These are phyloP conservation scores for Scomber colias DNA, from an alignment of 2,113 vertebrate genomes.

Conservation along the genomic window DNA sequence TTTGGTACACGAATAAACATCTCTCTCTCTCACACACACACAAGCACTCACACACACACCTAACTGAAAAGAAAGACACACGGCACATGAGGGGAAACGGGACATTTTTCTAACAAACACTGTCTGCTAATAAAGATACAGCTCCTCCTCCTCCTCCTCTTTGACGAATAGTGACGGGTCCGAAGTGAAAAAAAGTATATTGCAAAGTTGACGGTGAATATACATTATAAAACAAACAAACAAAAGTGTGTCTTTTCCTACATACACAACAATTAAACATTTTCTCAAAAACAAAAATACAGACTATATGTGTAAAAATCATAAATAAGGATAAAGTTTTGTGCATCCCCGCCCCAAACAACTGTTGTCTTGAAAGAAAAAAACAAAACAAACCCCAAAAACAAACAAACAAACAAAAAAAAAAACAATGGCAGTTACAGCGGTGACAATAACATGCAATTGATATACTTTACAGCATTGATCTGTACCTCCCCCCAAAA, in stretches of 20 bases:
- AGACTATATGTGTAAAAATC: constrained; percentile 81
- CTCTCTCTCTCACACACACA: constrained; percentile 17
- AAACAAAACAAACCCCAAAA: constrained; percentile 13
- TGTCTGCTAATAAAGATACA: constrained; percentile 61
- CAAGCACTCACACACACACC: constrained; percentile 33
- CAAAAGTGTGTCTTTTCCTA: constrained; percentile 79
- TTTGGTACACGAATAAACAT: constrained; percentile 76
- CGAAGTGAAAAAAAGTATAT: constrained; percentile 66
- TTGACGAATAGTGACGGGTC: constrained; percentile 48
- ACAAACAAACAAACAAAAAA: constrained; percentile 30
- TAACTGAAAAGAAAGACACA: constrained; percentile 56
- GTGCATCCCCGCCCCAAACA: constrained; percentile 68
- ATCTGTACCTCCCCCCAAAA: constrained; percentile 69
- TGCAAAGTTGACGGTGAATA: constrained; percentile 66
- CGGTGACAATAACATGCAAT: constrained; percentile 84
- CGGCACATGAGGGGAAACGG: constrained; percentile 46
- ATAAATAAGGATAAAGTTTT: constrained; percentile 85
- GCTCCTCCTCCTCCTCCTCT: constrained; percentile 57
- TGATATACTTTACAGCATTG: constrained; percentile 84
- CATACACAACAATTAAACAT: constrained; percentile 69
- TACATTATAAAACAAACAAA: constrained; percentile 47
- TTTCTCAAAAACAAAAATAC: constrained; percentile 60
- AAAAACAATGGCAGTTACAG: constrained; percentile 85
- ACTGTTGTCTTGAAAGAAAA: constrained; percentile 51
- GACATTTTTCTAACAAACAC: constrained; percentile 57